Base-by-base conservation (phyloP, 2,113 vertebrate species). In the Mustelus asterias region DNA sequence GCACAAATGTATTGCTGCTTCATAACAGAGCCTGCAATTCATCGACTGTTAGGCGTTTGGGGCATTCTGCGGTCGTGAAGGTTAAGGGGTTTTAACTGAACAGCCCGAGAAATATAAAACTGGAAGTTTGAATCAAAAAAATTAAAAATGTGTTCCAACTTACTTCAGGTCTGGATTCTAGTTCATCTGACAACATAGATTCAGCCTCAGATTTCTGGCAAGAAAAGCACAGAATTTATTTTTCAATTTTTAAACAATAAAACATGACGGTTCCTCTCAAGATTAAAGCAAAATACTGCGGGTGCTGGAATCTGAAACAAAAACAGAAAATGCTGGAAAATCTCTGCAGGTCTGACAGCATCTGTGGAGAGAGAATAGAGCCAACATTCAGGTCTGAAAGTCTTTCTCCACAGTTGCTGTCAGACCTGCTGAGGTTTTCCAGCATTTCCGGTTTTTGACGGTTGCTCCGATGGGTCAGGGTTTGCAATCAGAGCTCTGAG, bases 161-260 rank as follows among this genome's bases (percentile, higher is more conserved):
- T 97, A 99, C 99, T 99, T 99, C 99, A 97, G 99, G 99, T 98
- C 99, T 99, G 98, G 99, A 99, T 97, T 99, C 99, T 97, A 99
- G 98, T 98, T 99, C 99, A 99, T 99, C 99, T 97, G 99, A 99
- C 98, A 99, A 99, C 99, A 99, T 99, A 98, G 98, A 98, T 99
- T 98, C 98, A 98, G 97, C 97, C 98, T 98, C 97, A 96, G 97
- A 97, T 97, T 97, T 97, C 98, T 98, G 97, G 44, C 96, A 96
- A 37, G 94, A 96, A 58, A 11, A 44, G 41, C 44, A 1, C 44
- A 48, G 26, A n/a, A 4, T 60, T 89, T 60, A 8, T 29, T 54
- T 83, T 83, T 3, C 3, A 37, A 33, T 16, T 83, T 41, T 44
- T 63, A 63, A 83, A 44, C 16, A 41, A 41, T 41, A 44, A 83